Conservation (phyloP, 23 tunicate species). For the Ciona savignyi region DNA sequence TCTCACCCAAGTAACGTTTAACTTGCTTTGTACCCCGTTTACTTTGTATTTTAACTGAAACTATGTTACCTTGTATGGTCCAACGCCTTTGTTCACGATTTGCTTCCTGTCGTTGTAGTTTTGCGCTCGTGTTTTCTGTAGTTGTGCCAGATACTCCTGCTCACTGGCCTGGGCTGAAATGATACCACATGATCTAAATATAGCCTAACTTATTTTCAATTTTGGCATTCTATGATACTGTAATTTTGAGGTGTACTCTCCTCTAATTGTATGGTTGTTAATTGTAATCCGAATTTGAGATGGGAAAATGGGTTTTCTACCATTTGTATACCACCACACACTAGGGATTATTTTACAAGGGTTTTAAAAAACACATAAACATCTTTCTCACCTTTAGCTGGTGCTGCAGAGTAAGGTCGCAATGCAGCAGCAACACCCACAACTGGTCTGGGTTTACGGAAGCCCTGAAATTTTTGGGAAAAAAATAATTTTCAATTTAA, state of each 20-base stretch:
- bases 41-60: too few species aligned
- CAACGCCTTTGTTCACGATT: conserved; percentile 22
- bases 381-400: conserved; percentile 24
- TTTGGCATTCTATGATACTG: too few species aligned
- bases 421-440: conserved; percentile 80
- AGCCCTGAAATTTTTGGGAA: too few species aligned
- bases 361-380: too few species aligned
- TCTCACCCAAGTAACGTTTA: too few species aligned
- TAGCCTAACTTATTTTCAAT: too few species aligned
- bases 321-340: background rate
- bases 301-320: too few species aligned
- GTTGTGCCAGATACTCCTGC: conserved; percentile 32
- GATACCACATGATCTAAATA: too few species aligned
- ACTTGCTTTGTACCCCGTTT: too few species aligned
- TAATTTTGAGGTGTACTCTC: too few species aligned
- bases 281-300: too few species aligned
- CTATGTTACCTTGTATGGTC: conserved; percentile 39
- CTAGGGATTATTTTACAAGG: background rate
- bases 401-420: conserved; percentile 36
- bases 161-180: conserved; percentile 11
- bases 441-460: background rate
- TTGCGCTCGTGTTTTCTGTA: conserved; percentile 56
- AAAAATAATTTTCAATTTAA: background rate
- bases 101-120: conserved; percentile 71
- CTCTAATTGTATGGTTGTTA: too few species aligned